phyloP scores from a whole-genome alignment of 2,797 vertebrate genomes.

The Ptychobarbus kaznakovi region DNA sequence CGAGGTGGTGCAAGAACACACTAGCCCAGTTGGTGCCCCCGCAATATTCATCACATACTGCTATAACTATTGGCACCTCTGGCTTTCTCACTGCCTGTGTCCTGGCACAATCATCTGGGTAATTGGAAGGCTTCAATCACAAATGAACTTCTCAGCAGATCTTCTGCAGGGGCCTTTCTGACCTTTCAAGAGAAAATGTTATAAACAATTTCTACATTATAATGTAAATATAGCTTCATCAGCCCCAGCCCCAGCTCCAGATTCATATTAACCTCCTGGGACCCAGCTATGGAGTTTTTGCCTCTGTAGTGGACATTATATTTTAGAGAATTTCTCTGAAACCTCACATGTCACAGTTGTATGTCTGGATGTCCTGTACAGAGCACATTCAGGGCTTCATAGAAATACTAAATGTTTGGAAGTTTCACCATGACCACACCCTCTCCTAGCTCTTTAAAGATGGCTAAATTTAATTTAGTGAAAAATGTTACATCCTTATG shows the following conservation, averaged over 20 bases:
- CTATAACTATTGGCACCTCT: slow-evolving; percentile 48
- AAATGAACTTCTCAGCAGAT: slow-evolving; percentile 34
- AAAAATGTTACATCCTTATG: no score
- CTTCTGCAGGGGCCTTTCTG: slow-evolving; percentile 5
- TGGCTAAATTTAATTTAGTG: no score
- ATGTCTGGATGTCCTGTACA: no score
- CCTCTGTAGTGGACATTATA: no score
- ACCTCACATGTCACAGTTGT: no score
- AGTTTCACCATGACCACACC: no score
- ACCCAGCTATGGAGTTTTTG: no score
- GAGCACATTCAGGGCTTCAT: no score
- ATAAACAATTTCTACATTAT: not conserved
- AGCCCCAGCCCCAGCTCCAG: not conserved
- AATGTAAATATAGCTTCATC: not conserved
- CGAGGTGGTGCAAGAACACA: not conserved
- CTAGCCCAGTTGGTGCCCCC: slow-evolving; percentile 19
- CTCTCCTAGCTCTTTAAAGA: no score
- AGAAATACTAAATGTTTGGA: no score
- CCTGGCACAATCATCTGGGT: slow-evolving; percentile 48
- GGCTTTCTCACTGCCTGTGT: slow-evolving; percentile 52
- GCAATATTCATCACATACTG: slow-evolving; percentile 45
- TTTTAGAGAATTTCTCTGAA: no score
- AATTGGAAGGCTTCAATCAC: slow-evolving; percentile 36
- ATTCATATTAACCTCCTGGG: not conserved
- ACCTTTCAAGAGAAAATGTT: slow-evolving; percentile 9